phyloP scores from a whole-genome alignment of 2,797 vertebrate genomes.

The Clangula hyemalis region DNA sequence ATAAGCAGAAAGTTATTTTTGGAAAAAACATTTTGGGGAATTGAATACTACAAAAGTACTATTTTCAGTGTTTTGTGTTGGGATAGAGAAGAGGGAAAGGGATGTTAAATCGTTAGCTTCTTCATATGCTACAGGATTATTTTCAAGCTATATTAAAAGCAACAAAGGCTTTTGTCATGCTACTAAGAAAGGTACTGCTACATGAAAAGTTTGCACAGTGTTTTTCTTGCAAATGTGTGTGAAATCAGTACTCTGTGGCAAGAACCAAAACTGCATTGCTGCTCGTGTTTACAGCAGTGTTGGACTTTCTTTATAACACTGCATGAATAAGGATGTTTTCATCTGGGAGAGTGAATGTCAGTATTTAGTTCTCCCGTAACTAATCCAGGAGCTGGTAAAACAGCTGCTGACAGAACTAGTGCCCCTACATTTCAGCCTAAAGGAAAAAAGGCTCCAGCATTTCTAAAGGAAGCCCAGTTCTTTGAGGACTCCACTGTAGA shows the following conservation, averaged over 20 bases:
- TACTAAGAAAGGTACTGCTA: background rate
- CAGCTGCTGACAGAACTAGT: background rate
- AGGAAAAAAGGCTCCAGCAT: background rate
- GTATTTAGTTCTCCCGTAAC: background rate
- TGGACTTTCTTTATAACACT: background rate
- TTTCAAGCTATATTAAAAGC: slow-evolving; percentile 14
- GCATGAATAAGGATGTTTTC: background rate
- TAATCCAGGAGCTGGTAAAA: background rate
- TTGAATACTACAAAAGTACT: background rate
- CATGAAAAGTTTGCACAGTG: background rate
- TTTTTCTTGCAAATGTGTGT: background rate
- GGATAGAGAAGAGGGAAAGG: background rate
- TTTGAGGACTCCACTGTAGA: background rate
- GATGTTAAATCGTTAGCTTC: background rate
- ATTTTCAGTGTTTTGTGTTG: background rate
- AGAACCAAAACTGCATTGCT: background rate
- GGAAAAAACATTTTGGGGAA: background rate
- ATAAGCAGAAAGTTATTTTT: background rate
- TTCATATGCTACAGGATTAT: background rate
- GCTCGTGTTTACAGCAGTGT: background rate
- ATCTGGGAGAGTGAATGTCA: background rate
- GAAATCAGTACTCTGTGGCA: background rate
- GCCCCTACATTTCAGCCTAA: background rate
- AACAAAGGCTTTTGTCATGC: background rate
- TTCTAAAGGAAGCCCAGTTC: background rate